Evolutionary conservation across 2,888 invertebrate species (phyloP), one percentile per base, ranked within the genome.

Genomic region (Nipponacmea schrenckii): DNA sequence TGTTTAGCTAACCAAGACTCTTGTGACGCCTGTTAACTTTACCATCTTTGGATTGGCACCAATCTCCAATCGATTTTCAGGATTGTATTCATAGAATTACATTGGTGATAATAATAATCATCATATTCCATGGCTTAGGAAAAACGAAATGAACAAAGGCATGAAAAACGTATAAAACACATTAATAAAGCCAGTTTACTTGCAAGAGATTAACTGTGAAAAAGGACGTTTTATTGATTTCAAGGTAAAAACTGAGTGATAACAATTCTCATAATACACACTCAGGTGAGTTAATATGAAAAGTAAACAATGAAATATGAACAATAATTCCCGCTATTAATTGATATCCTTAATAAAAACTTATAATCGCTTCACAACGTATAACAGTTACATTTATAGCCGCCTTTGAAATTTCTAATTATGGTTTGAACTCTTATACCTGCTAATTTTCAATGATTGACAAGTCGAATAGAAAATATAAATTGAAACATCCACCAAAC

Each of bases 1-100:
- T 56, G 56, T 56, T 39, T 24, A 56, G 20, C 24, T 24, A 56
- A 56, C 56, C 56, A 56, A 56, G 56, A 56, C 20, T 56, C 56
- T 56, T 56, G 56, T 56, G 56, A 56, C 56, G 56, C 56, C 56
- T 56, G 56, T 56, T 56, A 56, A 56, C 56, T 56, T 56, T 56
- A 56, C 56, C 56, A 56, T 56, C 56, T 56, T 56, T 56, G 39
- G 39, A 39, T 56, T 56, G 56, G 56, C 56, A 56, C 56, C 56
- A 56, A 20, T 24, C 56, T 3, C 20, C 20, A 56, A 56, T 56
- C 56, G 56, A 56, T 56, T 56, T 24, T 24, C 20, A 24, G 20
- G 56, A 24, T 56, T 56, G n/a, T 56, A 56, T 56, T 56, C 39
- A 39, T 39, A 39, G 56, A 56, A 24, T 56, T 56, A 56, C 56